phyloP scores from a whole-genome alignment of 2,797 vertebrate genomes.

The Pseudochirops corinnae region DNA sequence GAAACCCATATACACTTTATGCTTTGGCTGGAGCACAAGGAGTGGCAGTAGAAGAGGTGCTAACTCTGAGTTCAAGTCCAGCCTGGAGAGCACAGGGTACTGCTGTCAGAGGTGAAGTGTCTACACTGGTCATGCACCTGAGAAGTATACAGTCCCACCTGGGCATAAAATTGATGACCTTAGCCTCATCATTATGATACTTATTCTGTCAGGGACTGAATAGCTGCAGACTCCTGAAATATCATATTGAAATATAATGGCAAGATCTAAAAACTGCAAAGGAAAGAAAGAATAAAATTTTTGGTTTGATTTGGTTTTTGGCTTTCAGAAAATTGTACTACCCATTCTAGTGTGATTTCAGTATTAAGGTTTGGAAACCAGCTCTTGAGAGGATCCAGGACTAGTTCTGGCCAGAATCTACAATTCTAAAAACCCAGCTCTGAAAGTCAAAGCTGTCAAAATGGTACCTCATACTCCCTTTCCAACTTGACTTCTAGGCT shows the following conservation, averaged over 20 bases:
- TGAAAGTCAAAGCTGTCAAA: not conserved
- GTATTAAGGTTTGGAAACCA: not conserved
- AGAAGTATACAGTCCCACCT: not conserved
- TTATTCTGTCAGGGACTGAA: not conserved
- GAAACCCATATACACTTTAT: not conserved
- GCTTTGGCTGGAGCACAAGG: not conserved
- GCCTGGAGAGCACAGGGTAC: not conserved
- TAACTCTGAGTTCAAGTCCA: not conserved
- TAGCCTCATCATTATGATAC: not conserved
- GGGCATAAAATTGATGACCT: not conserved
- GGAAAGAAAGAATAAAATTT: not conserved
- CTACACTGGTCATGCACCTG: not conserved
- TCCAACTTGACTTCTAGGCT: not conserved
- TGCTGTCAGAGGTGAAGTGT: not conserved
- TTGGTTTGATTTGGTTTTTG: not conserved
- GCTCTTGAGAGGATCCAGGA: not conserved
- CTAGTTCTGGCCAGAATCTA: not conserved
- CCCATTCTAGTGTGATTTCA: not conserved
- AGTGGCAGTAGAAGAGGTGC: not conserved
- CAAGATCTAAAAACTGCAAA: not conserved
- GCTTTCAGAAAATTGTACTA: not conserved
- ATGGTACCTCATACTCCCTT: fast-evolving
- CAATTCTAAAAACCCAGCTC: not conserved
- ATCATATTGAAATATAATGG: not conserved
- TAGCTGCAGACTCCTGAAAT: not conserved